Evolutionary conservation across 2,797 vertebrate genomes (phyloP).

Genomic region (Anabacerthia variegaticeps): DNA sequence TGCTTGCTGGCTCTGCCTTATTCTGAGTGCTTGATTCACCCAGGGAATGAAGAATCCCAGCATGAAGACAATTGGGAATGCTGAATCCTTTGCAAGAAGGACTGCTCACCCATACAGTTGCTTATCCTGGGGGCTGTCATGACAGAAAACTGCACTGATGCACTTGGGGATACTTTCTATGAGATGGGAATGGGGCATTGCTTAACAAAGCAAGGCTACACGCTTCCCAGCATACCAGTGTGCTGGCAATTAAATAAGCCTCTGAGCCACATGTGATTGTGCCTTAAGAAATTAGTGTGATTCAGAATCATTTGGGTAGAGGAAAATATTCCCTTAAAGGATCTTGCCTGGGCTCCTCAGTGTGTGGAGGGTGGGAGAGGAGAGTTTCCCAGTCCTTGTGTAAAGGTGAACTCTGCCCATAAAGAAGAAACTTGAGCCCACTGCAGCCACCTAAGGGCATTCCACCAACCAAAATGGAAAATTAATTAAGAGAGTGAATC

Average conservation of each 20-base stretch:
- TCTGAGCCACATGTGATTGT: conserved; percentile 30
- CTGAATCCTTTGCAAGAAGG: not conserved
- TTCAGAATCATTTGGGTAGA: conserved; percentile 31
- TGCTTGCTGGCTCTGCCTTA: not conserved
- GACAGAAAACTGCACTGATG: not conserved
- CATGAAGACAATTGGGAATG: not conserved
- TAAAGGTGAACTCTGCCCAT: conserved; percentile 61
- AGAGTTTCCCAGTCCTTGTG: conserved; percentile 42
- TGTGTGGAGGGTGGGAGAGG: not conserved
- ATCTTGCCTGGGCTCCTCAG: not conserved
- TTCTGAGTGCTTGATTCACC: not conserved
- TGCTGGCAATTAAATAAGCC: conserved; percentile 29
- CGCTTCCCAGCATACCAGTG: conserved; percentile 10
- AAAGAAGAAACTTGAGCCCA: conserved; percentile 41
- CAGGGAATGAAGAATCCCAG: not conserved
- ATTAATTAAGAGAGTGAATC: conserved; percentile 67
- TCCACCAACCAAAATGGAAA: conserved; percentile 64
- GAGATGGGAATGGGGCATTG: not conserved
- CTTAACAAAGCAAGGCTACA: conserved; percentile 13
- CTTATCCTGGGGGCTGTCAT: not conserved
- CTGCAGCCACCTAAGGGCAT: conserved; percentile 63
- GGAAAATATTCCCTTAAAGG: conserved; percentile 41
- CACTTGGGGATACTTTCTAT: not conserved
- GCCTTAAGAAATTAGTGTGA: conserved; percentile 49
- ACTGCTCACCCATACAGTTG: not conserved